These are phyloP conservation scores for Actenoides lindsayi DNA, from an alignment of 2,113 vertebrate genomes.

Conservation along the genomic window DNA sequence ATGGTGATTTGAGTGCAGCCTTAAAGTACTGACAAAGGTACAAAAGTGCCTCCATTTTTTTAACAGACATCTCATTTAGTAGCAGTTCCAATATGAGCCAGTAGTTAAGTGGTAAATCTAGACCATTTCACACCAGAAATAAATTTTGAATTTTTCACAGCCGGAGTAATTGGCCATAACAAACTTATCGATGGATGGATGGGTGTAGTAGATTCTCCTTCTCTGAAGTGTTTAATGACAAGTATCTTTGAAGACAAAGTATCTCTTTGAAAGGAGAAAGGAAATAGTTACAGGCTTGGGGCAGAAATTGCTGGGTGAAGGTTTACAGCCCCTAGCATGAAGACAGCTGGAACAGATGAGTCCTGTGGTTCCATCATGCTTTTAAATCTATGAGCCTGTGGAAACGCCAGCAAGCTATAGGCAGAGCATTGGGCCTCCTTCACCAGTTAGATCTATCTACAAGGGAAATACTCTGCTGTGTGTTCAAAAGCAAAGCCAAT, in stretches of 20 bases:
- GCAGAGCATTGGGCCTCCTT: fast-evolving
- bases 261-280: neutral
- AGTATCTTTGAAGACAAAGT: neutral
- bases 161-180: neutral
- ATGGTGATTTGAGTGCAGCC: neutral
- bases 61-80: neutral
- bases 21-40: neutral
- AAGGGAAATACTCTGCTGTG: neutral
- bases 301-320: neutral
- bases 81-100: neutral
- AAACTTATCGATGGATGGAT: neutral
- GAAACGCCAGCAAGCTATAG: neutral
- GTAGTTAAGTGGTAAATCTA: neutral
- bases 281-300: neutral
- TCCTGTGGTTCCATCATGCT: neutral
- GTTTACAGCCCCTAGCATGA: neutral
- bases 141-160: neutral
- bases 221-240: neutral
- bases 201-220: neutral
- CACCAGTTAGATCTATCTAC: neutral
- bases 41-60: neutral
- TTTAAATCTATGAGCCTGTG: neutral
- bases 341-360: neutral
- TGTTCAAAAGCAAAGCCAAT: neutral
- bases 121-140: neutral